Evolutionary conservation across 1,140 invertebrate genomes (phyloP), one percentile per base, ranked within the genome.

Genomic region (Caenorhabditis tropicalis): DNA sequence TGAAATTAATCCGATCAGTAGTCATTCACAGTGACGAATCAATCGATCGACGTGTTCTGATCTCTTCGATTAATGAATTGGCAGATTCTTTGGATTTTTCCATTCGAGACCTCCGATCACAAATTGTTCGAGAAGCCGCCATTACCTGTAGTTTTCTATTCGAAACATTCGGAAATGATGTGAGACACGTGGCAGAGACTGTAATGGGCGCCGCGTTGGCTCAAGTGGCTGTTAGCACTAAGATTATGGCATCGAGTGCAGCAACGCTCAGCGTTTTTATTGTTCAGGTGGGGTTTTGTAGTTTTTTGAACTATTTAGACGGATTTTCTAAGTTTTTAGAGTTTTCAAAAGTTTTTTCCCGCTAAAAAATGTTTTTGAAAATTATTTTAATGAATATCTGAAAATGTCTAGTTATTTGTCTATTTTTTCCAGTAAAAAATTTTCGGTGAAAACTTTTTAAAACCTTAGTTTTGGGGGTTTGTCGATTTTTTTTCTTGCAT

Each of bases 161-260:
- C 43, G 65, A 74, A 43, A 39, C 36, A 1, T 74, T 74, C 24
- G 65, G 65, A 27, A 74, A 43, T 33, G 65, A 74, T 24, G 65
- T 74, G 65, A 74, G 36, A 43, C 43, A 43, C 27, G 36, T 74
- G 15, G 65, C 65, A 7, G 65, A 74, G 33, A 12, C 29, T 27
- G 65, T 74, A 1, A 12, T 74, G 29, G 36, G 36, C 0, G 65
- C 65, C 2, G 65, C 65, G 9, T 15, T 74, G 9, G 33, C 65
- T 74, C 65, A 74, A 24, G 65, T 74, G 7, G 65, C 65, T 12
- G 65, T 74, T n/a, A 74, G 65, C n/a, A 74, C 65, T 5, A 74
- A 74, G 33, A 24, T 74, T 15, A 74, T 74, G 12, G 33, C 65
- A 6, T 74, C 65, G 10, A 74, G 65, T 74, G 65, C 65, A 4